Evolutionary conservation across 1,140 invertebrate species (phyloP).

Genomic region (Araneus ventricosus): DNA sequence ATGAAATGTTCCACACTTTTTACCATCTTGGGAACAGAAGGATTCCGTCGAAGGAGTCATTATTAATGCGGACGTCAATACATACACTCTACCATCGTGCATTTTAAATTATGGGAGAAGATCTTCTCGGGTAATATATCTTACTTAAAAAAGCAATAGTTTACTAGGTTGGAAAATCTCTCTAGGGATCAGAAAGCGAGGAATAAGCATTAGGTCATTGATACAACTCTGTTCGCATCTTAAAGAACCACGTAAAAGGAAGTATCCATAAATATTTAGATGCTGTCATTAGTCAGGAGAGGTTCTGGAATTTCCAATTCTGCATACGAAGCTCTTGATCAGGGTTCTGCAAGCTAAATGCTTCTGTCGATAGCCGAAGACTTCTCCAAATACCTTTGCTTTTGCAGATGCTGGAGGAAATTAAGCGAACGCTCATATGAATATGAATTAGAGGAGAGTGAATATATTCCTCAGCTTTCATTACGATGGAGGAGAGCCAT

Average conservation of each 20-base stretch:
- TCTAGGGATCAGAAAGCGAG: background rate
- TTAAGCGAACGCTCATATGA: background rate
- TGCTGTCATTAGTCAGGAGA: background rate
- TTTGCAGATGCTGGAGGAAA: background rate
- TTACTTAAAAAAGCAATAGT: slow-evolving; percentile 20
- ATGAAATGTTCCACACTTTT: background rate
- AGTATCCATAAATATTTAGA: slow-evolving; percentile 23
- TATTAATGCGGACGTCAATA: background rate
- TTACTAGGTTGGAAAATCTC: background rate
- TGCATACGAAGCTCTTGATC: background rate
- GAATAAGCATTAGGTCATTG: background rate
- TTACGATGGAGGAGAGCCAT: background rate
- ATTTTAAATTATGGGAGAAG: background rate
- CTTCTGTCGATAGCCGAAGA: background rate
- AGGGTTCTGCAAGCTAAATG: background rate
- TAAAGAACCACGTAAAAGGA: background rate
- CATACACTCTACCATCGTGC: background rate
- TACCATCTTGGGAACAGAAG: background rate
- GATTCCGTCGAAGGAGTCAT: background rate
- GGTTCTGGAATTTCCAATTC: background rate
- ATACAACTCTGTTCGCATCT: background rate
- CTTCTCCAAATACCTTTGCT: background rate
- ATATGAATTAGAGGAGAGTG: background rate
- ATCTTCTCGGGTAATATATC: background rate
- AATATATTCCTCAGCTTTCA: background rate